phyloP scores from a whole-genome alignment of 2,113 vertebrate genomes.

The Phycodurus eques region DNA sequence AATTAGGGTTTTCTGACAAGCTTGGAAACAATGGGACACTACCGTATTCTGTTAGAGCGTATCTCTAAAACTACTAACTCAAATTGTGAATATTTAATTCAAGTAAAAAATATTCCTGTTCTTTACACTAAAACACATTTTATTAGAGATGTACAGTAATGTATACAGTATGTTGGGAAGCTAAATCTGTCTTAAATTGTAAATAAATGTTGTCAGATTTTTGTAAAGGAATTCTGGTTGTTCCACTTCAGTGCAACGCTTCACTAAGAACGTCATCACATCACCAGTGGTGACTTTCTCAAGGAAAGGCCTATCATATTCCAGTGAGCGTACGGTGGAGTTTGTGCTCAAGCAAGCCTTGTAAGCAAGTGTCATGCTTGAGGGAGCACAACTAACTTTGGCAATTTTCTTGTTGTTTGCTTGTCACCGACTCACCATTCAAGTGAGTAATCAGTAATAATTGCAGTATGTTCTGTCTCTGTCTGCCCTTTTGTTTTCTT shows the following conservation, averaged over 20 bases:
- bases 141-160: background rate
- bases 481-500: constrained; percentile 34
- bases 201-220: background rate
- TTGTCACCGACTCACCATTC: constrained; percentile 46
- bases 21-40: too few species aligned
- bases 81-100: background rate
- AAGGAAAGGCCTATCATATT: constrained; percentile 9
- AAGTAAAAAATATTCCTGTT: background rate
- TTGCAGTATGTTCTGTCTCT: constrained; percentile 26
- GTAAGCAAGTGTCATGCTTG: background rate
- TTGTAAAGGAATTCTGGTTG: constrained; percentile 7
- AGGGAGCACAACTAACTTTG: background rate
- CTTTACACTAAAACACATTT: background rate
- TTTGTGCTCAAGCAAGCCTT: background rate
- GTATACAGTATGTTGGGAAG: background rate
- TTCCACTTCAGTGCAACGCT: constrained; percentile 1
- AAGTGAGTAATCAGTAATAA: constrained; percentile 59
- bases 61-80: background rate
- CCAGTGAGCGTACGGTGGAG: background rate
- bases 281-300: background rate
- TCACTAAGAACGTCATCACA: background rate
- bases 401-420: background rate
- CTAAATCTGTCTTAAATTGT: background rate
- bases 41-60: background rate
- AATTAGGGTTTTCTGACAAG: too few species aligned